phyloP scores from a whole-genome alignment of 2,888 invertebrate species.

The Hydrotaea diabolus region DNA sequence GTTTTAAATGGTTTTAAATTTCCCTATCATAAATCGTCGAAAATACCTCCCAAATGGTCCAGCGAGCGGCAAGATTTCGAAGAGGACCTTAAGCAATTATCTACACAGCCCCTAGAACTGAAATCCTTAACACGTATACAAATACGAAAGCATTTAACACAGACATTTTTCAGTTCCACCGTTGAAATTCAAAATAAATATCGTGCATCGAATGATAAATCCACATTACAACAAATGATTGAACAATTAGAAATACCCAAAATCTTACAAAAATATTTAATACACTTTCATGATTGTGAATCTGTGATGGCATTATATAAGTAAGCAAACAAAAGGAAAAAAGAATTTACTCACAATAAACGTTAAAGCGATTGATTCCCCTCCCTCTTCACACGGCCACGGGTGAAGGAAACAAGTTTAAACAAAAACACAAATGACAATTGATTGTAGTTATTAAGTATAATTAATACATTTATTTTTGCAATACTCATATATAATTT shows the following conservation, averaged over 20 bases:
- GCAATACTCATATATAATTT: constrained; percentile 40
- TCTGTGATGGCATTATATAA: constrained; percentile 66
- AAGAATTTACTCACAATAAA: constrained; percentile 11
- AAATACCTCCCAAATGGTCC: constrained; percentile 64
- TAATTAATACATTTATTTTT: constrained; percentile 47
- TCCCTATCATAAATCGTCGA: constrained; percentile 66
- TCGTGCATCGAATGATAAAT: constrained; percentile 74
- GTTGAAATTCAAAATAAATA: constrained; percentile 68
- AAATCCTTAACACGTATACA: constrained; percentile 76
- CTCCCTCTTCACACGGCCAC: background rate
- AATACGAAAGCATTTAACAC: constrained; percentile 74
- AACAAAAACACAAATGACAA: constrained; percentile 17
- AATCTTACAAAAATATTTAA: constrained; percentile 75
- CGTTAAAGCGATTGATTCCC: background rate
- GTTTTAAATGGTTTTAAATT: constrained; percentile 77
- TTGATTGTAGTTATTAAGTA: constrained; percentile 39
- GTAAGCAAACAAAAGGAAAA: constrained; percentile 36
- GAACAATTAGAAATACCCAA: constrained; percentile 75
- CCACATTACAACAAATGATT: constrained; percentile 75
- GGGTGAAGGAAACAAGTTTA: background rate
- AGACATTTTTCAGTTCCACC: constrained; percentile 69
- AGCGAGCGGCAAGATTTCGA: constrained; percentile 69
- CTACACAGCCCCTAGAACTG: constrained; percentile 74
- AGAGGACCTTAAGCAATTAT: constrained; percentile 68
- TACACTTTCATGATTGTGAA: constrained; percentile 77